Percentiles rank a stretch among this genome's conserved stretches.
phyloP scores from a whole-genome alignment of 2,113 vertebrate genomes.

The Gymnocephalus cernua region DNA sequence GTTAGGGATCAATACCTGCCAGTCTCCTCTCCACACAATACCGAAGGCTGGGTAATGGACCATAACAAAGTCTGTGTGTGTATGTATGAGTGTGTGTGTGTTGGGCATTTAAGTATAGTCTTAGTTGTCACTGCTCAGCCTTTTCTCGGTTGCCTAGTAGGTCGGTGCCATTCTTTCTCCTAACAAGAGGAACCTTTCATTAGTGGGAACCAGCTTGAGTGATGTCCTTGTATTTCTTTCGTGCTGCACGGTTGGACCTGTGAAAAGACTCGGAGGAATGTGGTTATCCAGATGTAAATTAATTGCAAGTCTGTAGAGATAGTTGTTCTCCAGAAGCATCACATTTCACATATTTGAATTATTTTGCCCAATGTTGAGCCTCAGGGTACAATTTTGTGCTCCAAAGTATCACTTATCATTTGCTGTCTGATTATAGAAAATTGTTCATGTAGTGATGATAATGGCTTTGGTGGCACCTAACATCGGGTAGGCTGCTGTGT shows the following conservation, averaged over 20 bases:
- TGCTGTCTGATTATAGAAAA: constrained; percentile 23
- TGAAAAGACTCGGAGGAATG: background rate
- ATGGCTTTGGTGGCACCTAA: background rate
- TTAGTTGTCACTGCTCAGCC: constrained; percentile 35
- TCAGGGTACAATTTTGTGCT: background rate
- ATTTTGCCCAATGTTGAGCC: background rate
- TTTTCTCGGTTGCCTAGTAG: constrained; percentile 20
- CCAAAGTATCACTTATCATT: constrained; percentile 25
- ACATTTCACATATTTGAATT: constrained; percentile 5
- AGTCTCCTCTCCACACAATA: constrained; percentile 35
- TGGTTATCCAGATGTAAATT: background rate
- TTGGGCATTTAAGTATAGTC: constrained; percentile 26
- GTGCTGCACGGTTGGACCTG: background rate
- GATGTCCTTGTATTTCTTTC: constrained; percentile 5
- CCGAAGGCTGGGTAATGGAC: constrained; percentile 52
- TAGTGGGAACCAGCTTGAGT: constrained; percentile 36
- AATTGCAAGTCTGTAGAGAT: constrained; percentile 1
- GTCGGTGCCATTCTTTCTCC: constrained; percentile 25
- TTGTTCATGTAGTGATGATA: background rate
- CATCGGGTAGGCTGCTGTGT: background rate
- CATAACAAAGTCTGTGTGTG: constrained; percentile 24
- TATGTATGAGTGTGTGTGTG: constrained; percentile 16
- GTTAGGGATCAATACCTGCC: constrained; percentile 54
- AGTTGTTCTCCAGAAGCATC: background rate
- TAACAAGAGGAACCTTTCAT: constrained; percentile 55